Base-by-base conservation (phyloP, 2,113 vertebrate genomes). In the Rhinichthys klamathensis region DNA sequence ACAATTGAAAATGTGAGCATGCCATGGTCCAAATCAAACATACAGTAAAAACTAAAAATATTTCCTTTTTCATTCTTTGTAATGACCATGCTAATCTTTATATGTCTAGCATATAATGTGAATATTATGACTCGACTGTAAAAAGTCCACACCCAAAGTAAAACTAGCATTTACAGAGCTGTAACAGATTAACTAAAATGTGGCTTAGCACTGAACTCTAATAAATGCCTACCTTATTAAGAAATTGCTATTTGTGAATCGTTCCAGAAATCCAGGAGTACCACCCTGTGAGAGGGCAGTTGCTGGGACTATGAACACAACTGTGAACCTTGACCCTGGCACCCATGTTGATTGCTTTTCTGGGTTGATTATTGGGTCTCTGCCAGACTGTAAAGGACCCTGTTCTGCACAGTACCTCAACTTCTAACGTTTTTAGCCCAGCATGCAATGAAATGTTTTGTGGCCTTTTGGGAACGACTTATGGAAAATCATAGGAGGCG, bases 101-200 rank as follows among this genome's bases (percentile, higher is more conserved):
- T 88, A 73, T 76, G 82, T 88, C 85, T 88, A 82, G 82, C 87
- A 80, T 86, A 70, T 88, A 88, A 86, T 87, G 84, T 32, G 56
- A 90, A 80, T 83, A 87, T 86, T 89, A 86, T 80, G 72, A 61
- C 84, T 58, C 2, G 65, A 83, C 78, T 84, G 56, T 84, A 87
- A 89, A 89, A 87, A 35, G 61, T 35, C 38, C 56, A 65, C 54
- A 77, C 84, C 86, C 65, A 58, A 65, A 78, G 46, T 82, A 77
- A 86, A 56, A 78, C 77, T 75, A 72, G 84, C 51, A 25, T 61
- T 81, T 82, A 85, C 80, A 77, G 23, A 15, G 74, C 41, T 49
- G 78, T 85, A 87, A 82, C 27, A 60, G 74, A 58, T 82, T 85
- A 76, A 85, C 63, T 67, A 82, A 81, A 41, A 60, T 32, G 63